Evolutionary conservation across 2,113 vertebrate genomes (phyloP).

Genomic region (Loxodonta africana): DNA sequence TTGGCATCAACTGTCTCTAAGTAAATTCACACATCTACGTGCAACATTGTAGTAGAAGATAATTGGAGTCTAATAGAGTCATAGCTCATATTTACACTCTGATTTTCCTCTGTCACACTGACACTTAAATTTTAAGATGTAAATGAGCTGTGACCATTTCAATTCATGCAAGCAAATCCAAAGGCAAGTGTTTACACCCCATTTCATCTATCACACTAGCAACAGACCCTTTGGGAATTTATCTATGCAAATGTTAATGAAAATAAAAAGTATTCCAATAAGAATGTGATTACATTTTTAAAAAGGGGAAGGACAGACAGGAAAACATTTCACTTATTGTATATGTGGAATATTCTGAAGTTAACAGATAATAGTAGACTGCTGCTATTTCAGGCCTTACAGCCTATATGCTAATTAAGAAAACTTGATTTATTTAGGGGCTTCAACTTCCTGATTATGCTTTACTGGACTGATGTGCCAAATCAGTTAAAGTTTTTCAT

Average conservation of each 20-base stretch:
- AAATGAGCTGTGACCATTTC: constrained; percentile 69
- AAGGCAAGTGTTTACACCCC: constrained; percentile 24
- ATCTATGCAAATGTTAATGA: constrained; percentile 23
- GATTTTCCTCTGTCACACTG: background rate
- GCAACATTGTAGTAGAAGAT: constrained; percentile 18
- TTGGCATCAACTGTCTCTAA: background rate
- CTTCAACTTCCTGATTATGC: constrained; percentile 77
- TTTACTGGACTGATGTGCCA: constrained; percentile 70
- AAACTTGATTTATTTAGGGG: constrained; percentile 77
- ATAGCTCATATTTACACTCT: constrained; percentile 43
- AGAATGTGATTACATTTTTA: constrained; percentile 51
- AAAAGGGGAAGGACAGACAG: constrained; percentile 64
- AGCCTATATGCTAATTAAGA: constrained; percentile 74
- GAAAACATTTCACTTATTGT: constrained; percentile 66
- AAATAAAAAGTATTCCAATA: constrained; percentile 66
- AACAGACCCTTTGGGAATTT: constrained; percentile 49
- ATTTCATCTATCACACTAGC: constrained; percentile 60
- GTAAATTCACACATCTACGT: background rate
- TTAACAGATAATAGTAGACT: constrained; percentile 81
- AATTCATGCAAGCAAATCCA: constrained; percentile 60
- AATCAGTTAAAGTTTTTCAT: constrained; percentile 67
- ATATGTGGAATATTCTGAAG: constrained; percentile 80
- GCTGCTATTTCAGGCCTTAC: constrained; percentile 64
- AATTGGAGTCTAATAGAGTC: constrained; percentile 27
- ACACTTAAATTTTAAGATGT: constrained; percentile 75